Evolutionary conservation across 2,797 vertebrate species (phyloP).

Genomic region (Hydrophis major): DNA sequence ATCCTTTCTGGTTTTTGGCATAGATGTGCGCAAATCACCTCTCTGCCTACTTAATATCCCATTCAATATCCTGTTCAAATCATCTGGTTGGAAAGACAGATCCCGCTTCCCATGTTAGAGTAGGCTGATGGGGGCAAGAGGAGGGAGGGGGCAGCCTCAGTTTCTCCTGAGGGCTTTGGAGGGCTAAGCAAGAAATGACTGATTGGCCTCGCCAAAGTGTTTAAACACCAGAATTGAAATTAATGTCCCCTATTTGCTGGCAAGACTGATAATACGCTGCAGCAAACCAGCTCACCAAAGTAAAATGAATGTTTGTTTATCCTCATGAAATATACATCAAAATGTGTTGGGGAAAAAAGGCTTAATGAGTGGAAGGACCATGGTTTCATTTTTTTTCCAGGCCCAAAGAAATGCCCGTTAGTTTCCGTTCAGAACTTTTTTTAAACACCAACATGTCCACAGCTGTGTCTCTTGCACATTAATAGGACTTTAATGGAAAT

Average conservation of each 20-base stretch:
- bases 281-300: slow-evolving; percentile 84
- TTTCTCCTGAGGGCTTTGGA: slow-evolving; percentile 58
- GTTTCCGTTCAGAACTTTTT: slow-evolving; percentile 9
- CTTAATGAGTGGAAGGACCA: slow-evolving; percentile 52
- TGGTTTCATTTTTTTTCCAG: slow-evolving; percentile 45
- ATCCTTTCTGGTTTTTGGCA: background rate
- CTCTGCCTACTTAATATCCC: background rate
- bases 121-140: background rate
- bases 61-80: background rate
- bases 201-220: slow-evolving; percentile 85
- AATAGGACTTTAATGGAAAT: slow-evolving; percentile 78
- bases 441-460: slow-evolving; percentile 61
- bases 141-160: slow-evolving; percentile 9
- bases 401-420: slow-evolving; percentile 6
- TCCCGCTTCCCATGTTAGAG: background rate
- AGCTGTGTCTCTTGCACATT: slow-evolving; percentile 75
- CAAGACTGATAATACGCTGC: slow-evolving; percentile 86
- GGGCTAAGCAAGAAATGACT: slow-evolving; percentile 77
- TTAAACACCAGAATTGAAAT: slow-evolving; percentile 86
- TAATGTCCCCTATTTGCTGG: slow-evolving; percentile 79
- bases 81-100: background rate
- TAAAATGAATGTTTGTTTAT: slow-evolving; percentile 93
- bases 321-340: slow-evolving; percentile 83
- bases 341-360: slow-evolving; percentile 65
- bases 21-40: background rate